phyloP scores from a whole-genome alignment of 2,797 vertebrate genomes.

The Gephyroberyx darwinii region DNA sequence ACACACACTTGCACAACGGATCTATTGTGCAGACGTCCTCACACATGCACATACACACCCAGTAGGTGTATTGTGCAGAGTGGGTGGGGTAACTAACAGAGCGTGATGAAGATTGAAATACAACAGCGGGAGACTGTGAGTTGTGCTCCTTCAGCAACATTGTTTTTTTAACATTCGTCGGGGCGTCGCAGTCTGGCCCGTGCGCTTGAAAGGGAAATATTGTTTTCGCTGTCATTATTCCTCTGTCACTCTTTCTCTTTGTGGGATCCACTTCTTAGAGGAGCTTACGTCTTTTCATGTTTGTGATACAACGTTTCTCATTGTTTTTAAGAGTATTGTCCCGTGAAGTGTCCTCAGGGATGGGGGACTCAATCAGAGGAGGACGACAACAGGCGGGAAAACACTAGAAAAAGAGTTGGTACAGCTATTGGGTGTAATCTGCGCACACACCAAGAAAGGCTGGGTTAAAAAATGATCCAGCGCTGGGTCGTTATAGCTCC shows the following conservation, averaged over 20 bases:
- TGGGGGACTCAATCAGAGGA: not conserved
- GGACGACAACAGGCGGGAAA: not conserved
- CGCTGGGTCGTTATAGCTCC: no score
- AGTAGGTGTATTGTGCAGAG: conserved; percentile 14
- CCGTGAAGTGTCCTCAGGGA: conserved; percentile 1
- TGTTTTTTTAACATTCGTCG: no score
- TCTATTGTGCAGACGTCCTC: not conserved
- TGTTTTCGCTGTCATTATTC: not conserved
- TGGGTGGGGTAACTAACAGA: conserved; percentile 8
- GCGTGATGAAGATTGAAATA: conserved; percentile 3
- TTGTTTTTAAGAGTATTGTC: not conserved
- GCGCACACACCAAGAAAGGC: no score
- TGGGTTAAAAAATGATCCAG: no score
- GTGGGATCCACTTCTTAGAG: not conserved
- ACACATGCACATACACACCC: not conserved
- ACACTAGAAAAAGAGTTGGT: no score
- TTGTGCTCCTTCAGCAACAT: no score
- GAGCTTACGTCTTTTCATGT: conserved; percentile 16
- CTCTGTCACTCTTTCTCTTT: not conserved
- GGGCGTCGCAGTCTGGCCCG: no score
- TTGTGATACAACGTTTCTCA: not conserved
- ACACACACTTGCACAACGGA: not conserved
- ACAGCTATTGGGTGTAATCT: no score
- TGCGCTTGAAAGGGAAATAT: not conserved
- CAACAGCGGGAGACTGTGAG: not conserved